Evolutionary conservation across 2,888 invertebrate species (phyloP).

Genomic region (Pinctada fucata): DNA sequence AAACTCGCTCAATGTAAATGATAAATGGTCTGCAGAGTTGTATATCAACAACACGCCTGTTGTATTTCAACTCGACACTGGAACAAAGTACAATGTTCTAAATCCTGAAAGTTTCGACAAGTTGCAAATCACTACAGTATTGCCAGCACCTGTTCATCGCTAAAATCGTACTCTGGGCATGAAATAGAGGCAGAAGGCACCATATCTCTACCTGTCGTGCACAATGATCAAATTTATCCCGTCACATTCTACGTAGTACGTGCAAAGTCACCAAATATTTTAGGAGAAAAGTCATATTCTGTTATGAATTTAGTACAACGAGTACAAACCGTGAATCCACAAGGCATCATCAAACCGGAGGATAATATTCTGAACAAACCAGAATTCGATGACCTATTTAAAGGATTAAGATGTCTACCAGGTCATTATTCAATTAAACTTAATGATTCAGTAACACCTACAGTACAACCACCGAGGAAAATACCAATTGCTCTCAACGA

Average conservation of each 20-base stretch:
- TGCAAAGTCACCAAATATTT: conserved; percentile 28
- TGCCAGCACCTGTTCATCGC: conserved; percentile 17
- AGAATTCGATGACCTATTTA: conserved; percentile 34
- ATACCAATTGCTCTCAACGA: conserved; percentile 8
- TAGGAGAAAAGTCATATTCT: conserved; percentile 37
- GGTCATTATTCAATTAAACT: conserved; percentile 32
- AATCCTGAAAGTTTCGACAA: conserved; percentile 26
- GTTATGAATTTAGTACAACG: conserved; percentile 34
- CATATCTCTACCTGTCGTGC: conserved; percentile 12
- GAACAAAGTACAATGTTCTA: conserved; percentile 42
- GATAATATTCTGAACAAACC: conserved; percentile 19
- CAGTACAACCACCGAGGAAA: conserved; percentile 45
- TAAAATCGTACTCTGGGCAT: conserved; percentile 44
- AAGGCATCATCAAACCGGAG: neutral
- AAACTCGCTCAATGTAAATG: neutral
- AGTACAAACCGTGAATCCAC: conserved; percentile 10
- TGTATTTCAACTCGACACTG: conserved; percentile 41
- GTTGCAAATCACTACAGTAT: conserved; percentile 31
- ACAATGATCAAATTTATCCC: conserved; percentile 13
- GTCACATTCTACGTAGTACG: conserved; percentile 40
- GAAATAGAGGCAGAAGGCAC: conserved; percentile 29
- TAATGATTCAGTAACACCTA: conserved; percentile 38
- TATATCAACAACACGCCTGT: conserved; percentile 29
- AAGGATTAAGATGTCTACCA: conserved; percentile 42
- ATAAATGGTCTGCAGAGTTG: conserved; percentile 30